Conservation (phyloP, 2,888 invertebrate genomes). For the Melieria crassipennis region DNA sequence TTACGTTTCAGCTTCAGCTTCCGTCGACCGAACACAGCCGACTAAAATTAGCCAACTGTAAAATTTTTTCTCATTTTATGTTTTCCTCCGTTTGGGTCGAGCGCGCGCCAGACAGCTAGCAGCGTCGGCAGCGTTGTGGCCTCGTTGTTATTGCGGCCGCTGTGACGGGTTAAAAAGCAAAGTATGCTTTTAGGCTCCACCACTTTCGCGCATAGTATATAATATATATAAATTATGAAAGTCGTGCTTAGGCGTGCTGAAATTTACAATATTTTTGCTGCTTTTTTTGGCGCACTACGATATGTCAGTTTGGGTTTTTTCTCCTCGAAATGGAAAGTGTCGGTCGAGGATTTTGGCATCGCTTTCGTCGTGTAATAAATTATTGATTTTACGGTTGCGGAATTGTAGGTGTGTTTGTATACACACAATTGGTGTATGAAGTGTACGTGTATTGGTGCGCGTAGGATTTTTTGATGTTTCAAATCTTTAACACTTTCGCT, state of each 20-base stretch:
- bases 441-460: too few relatives aligned
- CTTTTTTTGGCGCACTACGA: conserved; percentile 18
- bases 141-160: background rate
- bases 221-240: conserved; percentile 44
- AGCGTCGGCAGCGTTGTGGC: background rate
- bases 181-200: conserved; percentile 28
- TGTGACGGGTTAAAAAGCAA: conserved; percentile 29
- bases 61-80: conserved; percentile 19
- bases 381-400: too few relatives aligned
- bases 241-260: conserved; percentile 44
- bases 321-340: too few relatives aligned
- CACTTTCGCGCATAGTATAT: conserved; percentile 26
- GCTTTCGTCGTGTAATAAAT: too few relatives aligned
- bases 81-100: background rate
- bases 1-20: too few relatives aligned
- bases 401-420: too few relatives aligned
- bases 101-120: conserved; percentile 2
- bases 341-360: too few relatives aligned
- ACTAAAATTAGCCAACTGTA: conserved; percentile 40
- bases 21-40: conserved; percentile 12
- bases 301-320: too few relatives aligned
- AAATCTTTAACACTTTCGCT: too few relatives aligned
- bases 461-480: too few relatives aligned
- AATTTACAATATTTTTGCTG: conserved; percentile 39
- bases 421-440: too few relatives aligned